phyloP scores from a whole-genome alignment of 2,797 vertebrate species.

The Hephaestus fuliginosus region DNA sequence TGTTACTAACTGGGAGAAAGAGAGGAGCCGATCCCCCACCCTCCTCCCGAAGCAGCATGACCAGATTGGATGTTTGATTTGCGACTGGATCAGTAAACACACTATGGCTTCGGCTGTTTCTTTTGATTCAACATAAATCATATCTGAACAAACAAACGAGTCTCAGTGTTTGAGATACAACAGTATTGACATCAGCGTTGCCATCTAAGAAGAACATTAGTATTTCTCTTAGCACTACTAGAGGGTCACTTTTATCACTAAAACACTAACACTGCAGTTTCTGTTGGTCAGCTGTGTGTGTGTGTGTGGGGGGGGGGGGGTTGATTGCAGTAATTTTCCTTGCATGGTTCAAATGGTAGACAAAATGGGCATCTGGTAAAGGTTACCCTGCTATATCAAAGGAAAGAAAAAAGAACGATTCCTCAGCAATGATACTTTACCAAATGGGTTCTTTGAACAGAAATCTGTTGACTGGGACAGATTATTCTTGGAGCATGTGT shows the following conservation, averaged over 20 bases:
- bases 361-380: conserved; percentile 78
- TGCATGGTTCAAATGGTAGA: conserved; percentile 46
- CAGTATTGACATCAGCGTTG: conserved; percentile 41
- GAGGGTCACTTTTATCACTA: conserved; percentile 24
- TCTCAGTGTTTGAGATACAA: conserved; percentile 35
- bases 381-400: conserved; percentile 80
- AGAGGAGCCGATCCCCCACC: conserved; percentile 37
- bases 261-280: conserved; percentile 12
- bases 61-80: conserved; percentile 65
- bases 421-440: conserved; percentile 57
- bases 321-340: conserved; percentile 46
- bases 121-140: conserved; percentile 62
- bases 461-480: conserved; percentile 61
- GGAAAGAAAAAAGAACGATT: conserved; percentile 71
- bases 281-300: conserved; percentile 25
- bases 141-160: conserved; percentile 57
- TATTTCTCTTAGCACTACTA: conserved; percentile 41
- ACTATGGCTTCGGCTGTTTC: conserved; percentile 55
- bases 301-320: conserved; percentile 30
- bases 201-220: conserved; percentile 53
- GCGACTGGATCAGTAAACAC: conserved; percentile 63
- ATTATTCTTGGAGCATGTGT: conserved; percentile 53
- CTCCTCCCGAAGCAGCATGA: conserved; percentile 55
- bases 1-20: conserved; percentile 51
- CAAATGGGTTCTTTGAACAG: conserved; percentile 64